phyloP scores from a whole-genome alignment of 1,140 invertebrate genomes.

The Lepeophtheirus salmonis region DNA sequence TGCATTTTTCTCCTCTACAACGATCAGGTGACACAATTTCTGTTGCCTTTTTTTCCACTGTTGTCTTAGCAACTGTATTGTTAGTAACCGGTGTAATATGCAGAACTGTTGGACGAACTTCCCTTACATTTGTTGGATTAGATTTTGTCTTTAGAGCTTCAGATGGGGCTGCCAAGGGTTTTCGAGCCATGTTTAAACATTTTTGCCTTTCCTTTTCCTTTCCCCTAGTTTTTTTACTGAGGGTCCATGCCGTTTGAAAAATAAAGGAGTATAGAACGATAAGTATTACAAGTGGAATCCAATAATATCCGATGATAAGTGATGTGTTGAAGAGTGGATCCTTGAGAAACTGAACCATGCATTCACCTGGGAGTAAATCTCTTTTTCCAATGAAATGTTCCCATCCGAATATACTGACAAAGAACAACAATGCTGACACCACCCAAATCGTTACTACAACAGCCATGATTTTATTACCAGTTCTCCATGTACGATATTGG shows the following conservation, averaged over 20 bases:
- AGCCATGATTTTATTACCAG: conserved; percentile 73
- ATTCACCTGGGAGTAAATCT: conserved; percentile 65
- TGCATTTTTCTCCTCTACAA: too few relatives aligned
- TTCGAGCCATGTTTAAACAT: conserved; percentile 51
- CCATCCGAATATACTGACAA: conserved; percentile 97
- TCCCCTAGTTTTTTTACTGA: conserved; percentile 91
- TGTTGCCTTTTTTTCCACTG: too few relatives aligned
- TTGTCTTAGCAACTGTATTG: too few relatives aligned
- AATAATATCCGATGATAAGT: conserved; percentile 95
- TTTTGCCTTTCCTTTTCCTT: conserved; percentile 86
- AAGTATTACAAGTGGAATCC: conserved; percentile 79
- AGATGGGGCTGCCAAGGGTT: neutral
- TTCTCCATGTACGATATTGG: conserved; percentile 89
- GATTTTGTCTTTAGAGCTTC: conserved; percentile 6
- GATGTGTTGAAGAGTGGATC: conserved; percentile 93
- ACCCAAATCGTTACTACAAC: conserved; percentile 81
- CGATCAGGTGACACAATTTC: too few relatives aligned
- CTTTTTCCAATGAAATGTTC: conserved; percentile 61
- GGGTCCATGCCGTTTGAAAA: conserved; percentile 43
- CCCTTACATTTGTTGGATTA: too few relatives aligned
- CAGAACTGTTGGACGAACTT: too few relatives aligned
- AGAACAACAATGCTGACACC: conserved; percentile 85
- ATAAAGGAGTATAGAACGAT: conserved; percentile 91
- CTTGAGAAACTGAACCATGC: conserved; percentile 92
- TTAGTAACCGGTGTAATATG: too few relatives aligned